Conservation (phyloP, 2,797 vertebrate species). For the Notolabrus celidotus region DNA sequence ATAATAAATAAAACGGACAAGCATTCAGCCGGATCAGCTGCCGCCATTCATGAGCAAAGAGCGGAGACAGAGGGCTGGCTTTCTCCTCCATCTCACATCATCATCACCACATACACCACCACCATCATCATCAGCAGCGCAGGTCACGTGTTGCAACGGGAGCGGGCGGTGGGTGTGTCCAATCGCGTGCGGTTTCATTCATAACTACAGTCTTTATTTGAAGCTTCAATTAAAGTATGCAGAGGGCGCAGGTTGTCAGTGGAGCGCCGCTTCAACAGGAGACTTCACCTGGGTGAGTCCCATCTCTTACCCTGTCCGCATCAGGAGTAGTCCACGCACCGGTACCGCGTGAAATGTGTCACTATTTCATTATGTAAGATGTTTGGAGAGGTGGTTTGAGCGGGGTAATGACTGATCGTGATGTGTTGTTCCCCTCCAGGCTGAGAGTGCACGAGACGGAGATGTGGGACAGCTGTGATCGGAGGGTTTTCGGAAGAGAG, state of each 20-base stretch:
- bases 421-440: conserved; percentile 57
- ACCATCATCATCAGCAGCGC: conserved; percentile 35
- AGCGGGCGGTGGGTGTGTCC: conserved; percentile 82
- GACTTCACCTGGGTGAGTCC: conserved; percentile 65
- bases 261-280: conserved; percentile 58
- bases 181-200: conserved; percentile 82
- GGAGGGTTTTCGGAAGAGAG: conserved; percentile 52
- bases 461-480: conserved; percentile 69
- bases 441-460: conserved; percentile 53
- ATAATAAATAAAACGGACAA: neutral
- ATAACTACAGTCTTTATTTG: conserved; percentile 79
- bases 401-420: conserved; percentile 37
- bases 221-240: conserved; percentile 77
- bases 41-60: conserved; percentile 59
- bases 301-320: conserved; percentile 1
- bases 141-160: conserved; percentile 72
- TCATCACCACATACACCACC: conserved; percentile 46
- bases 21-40: neutral
- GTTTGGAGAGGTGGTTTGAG: conserved; percentile 33
- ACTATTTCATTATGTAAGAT: conserved; percentile 64
- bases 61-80: conserved; percentile 56
- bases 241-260: conserved; percentile 62
- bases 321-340: conserved; percentile 2
- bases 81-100: conserved; percentile 68
- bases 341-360: conserved; percentile 29